A percentile compares a stretch with the other conserved stretches of the same genome.
Evolutionary conservation across 2,797 vertebrate species (phyloP).

Genomic region (Apogon hyalosoma): DNA sequence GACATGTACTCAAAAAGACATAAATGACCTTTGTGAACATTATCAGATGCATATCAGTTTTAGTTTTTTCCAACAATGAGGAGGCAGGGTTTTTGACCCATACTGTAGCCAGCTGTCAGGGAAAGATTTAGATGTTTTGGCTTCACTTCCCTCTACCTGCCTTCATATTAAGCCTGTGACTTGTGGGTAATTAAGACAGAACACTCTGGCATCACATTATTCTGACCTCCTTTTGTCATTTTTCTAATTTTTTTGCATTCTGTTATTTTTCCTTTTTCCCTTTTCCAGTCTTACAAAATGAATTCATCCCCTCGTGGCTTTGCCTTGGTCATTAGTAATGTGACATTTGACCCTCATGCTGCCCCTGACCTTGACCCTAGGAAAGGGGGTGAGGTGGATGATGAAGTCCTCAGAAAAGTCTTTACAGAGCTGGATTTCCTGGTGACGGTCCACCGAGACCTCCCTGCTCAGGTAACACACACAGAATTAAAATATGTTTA

Average conservation of each 20-base stretch:
- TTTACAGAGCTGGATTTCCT: conserved; percentile 91
- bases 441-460: conserved; percentile 85
- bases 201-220: neutral
- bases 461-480: conserved; percentile 87
- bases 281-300: conserved; percentile 90
- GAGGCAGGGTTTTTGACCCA: no score
- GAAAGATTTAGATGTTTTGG: no score
- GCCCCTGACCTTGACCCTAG: conserved; percentile 89
- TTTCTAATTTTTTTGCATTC: neutral
- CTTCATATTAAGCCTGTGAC: no score
- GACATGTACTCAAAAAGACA: no score
- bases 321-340: conserved; percentile 93
- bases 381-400: conserved; percentile 93
- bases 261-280: neutral
- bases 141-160: no score
- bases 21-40: no score
- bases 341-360: conserved; percentile 85
- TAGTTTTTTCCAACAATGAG: no score
- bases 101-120: no score
- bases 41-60: no score
- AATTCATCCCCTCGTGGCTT: conserved; percentile 89
- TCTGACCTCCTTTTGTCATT: neutral
- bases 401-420: conserved; percentile 86
- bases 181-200: no score
- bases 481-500: neutral